Evolutionary conservation across 2,113 vertebrate species (phyloP).

Genomic region (Notechis scutatus): DNA sequence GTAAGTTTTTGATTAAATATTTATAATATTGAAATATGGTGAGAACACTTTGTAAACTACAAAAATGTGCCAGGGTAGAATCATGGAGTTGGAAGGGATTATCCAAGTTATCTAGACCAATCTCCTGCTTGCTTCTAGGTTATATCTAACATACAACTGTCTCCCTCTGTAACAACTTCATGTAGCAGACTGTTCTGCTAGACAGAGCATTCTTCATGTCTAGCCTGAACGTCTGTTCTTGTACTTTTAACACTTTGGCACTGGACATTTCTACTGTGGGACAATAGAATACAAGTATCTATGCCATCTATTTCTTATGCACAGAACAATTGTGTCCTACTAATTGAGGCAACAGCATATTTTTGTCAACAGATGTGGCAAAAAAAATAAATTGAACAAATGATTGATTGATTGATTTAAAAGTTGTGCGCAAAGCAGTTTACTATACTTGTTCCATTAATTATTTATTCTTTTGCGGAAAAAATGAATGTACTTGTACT

Average conservation of each 20-base stretch:
- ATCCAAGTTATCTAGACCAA: neutral
- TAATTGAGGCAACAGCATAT: neutral
- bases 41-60: neutral
- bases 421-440: neutral
- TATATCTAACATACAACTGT: neutral
- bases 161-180: neutral
- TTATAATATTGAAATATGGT: neutral
- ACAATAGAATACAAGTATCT: neutral
- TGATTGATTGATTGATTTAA: neutral
- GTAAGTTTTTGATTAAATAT: conserved; percentile 65
- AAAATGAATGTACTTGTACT: neutral
- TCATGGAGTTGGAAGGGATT: neutral
- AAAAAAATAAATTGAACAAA: neutral
- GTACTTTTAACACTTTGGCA: neutral
- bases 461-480: neutral
- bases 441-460: neutral
- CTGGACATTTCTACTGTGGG: neutral
- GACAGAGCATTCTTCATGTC: neutral
- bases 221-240: neutral
- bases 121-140: neutral
- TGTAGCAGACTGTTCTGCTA: neutral
- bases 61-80: neutral
- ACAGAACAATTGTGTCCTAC: neutral
- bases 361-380: neutral
- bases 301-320: neutral